Evolutionary conservation across 2,888 invertebrate species (phyloP), one percentile per base, ranked within the genome.

Genomic region (Drosophila birchii): DNA sequence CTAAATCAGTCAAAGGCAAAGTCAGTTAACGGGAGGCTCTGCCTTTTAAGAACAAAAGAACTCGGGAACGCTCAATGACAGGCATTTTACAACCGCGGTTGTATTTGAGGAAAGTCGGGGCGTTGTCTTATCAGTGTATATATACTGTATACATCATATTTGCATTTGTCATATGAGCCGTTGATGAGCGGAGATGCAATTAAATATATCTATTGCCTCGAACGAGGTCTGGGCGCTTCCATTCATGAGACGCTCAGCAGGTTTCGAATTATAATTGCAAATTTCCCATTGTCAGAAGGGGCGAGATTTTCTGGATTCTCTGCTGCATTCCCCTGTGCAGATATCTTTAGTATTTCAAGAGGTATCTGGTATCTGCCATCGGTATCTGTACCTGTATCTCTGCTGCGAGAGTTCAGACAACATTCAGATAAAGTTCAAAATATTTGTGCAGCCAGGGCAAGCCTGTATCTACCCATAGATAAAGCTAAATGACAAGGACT

Each of bases 1-100:
- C 47, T 68, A 68, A 67, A 68, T 68, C 67, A 68, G 23, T 36
- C 56, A 41, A 68, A 67, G 29, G 41, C 44, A 44, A 57, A 41
- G 39, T n/a, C 41, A 41, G 38, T 29, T 44, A 56, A 29, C 41
- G 47, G 20, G 20, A 47, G 45, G 16, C n/a, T 16, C 23, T 23
- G 23, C 14, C 8, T 23, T 23, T 3, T 44, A 43, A n/a, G 20
- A 55, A 34, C 41, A 60, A 56, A 55, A 55, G n/a, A 49, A 18
- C 5, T 3, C 38, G 62, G 38, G 60, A 59, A 26, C 20, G 20
- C 20, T 60, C 59, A 60, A 62, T 62, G 45, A 59, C 45, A 38
- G 23, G 62, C 47, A 18, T n/a, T 32, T 57, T 32, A 32, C 12
- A 68, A 43, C 67, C 39, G 57, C 56, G 36, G 68, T 56, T 67